Evolutionary conservation across 2,888 invertebrate species (phyloP), one percentile per base, ranked within the genome.

Genomic region (Acronicta aceris): DNA sequence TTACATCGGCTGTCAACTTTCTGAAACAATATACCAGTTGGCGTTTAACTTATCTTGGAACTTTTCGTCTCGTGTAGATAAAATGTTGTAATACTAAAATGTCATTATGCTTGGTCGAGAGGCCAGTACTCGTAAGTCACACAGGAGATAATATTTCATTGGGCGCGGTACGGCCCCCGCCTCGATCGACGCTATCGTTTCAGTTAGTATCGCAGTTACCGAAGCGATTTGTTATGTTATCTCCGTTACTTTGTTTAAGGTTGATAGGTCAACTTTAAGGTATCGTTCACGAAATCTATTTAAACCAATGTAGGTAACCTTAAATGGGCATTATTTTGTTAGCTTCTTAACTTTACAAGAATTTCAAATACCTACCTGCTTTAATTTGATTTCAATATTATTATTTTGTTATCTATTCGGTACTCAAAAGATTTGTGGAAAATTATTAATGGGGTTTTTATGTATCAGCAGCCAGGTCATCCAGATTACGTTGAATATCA

Each of bases 61-160:
- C 89, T 93, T 93, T 92, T 93, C 91, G 91, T 91, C 89, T 89
- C 87, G 86, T 88, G 86, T 90, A 92, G 93, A 94, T 94, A 94
- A 92, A 91, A 88, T 89, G 92, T 91, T 93, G 92, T 93, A 93
- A 90, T 91, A 93, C 92, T 93, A 92, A 94, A 94, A 93, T 93
- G 93, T 93, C 93, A 94, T 94, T 93, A 92, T 89, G 90, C 88
- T 89, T 85, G 80, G 88, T 81, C 76, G 81, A 84, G 83, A 88
- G 87, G 84, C 85, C 85, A 84, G 86, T 84, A 83, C 86, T 85
- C 87, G 89, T 89, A 88, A 89, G 88, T 89, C 89, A 89, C 85
- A 85, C 71, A 74, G 76, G 72, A 86, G 91, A 92, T 92, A 93
- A 92, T 91, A 89, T 89, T 90, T 89, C 89, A 88, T 79, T 84